Evolutionary conservation across 2,797 vertebrate genomes (phyloP).

Genomic region (Prunella strophiata): DNA sequence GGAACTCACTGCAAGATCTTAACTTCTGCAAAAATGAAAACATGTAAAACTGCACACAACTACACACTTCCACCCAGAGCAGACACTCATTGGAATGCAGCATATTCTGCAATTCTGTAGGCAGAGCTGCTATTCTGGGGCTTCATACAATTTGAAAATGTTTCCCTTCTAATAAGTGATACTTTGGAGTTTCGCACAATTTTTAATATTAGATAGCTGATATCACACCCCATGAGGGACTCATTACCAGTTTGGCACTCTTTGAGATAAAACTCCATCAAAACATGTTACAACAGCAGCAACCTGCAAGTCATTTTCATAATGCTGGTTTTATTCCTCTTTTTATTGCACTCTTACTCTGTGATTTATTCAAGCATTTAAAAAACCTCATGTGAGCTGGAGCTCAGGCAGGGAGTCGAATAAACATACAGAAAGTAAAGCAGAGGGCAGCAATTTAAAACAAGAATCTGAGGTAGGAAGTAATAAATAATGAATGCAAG

Average conservation of each 20-base stretch:
- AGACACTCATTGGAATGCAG: background rate
- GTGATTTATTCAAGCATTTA: conserved; percentile 38
- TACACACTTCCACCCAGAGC: background rate
- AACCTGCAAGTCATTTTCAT: conserved; percentile 11
- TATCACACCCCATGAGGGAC: background rate
- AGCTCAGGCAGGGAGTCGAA: background rate
- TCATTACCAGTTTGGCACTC: background rate
- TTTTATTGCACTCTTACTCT: conserved; percentile 26
- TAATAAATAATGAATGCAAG: conserved; percentile 25
- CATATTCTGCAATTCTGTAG: background rate
- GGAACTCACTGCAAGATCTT: background rate
- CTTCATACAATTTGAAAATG: background rate
- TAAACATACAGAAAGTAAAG: conserved; percentile 5
- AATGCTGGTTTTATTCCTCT: conserved; percentile 24
- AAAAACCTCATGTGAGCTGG: background rate
- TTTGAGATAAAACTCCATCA: conserved; percentile 20
- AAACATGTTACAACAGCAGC: background rate
- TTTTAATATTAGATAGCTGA: conserved; percentile 15
- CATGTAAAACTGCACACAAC: background rate
- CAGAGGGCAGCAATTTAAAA: background rate
- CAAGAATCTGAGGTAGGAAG: background rate
- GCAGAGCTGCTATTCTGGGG: background rate
- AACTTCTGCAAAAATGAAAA: background rate
- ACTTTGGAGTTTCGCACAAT: background rate
- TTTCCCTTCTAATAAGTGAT: background rate